phyloP scores from a whole-genome alignment of 2,113 vertebrate genomes.

The Perognathus longimembris region DNA sequence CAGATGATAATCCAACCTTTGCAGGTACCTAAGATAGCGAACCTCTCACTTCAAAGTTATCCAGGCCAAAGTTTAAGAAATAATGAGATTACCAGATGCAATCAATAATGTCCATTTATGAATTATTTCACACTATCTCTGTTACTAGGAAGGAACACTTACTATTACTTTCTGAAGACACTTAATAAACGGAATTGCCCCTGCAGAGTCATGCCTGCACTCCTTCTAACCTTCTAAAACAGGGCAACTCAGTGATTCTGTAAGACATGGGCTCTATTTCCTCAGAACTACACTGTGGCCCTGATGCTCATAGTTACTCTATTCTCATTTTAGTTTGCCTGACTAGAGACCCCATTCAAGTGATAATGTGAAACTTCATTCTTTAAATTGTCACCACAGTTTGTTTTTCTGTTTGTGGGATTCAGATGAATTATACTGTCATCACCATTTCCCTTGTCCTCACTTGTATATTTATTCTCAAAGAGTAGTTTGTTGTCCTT shows the following conservation, averaged over 20 bases:
- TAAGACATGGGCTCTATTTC: background rate
- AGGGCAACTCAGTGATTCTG: background rate
- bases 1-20: background rate
- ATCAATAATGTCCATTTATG: background rate
- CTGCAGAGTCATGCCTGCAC: accelerated
- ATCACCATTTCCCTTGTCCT: slow-evolving; percentile 80
- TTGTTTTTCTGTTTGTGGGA: slow-evolving; percentile 69
- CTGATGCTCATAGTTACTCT: background rate
- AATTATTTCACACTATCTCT: background rate
- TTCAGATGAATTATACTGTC: slow-evolving; percentile 76
- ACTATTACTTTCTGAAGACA: background rate
- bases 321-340: background rate
- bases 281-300: background rate
- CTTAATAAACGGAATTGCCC: background rate
- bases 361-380: background rate
- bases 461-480: slow-evolving; percentile 82
- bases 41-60: background rate
- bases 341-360: background rate
- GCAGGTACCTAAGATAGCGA: background rate
- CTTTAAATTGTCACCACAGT: background rate
- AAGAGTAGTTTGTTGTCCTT: slow-evolving; percentile 74
- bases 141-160: background rate
- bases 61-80: background rate
- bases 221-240: background rate
- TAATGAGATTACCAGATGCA: background rate